Percentiles rank a stretch among this genome's conserved stretches.
phyloP scores from a whole-genome alignment of 2,797 vertebrate species.

The Pseudocheirus occidentalis region DNA sequence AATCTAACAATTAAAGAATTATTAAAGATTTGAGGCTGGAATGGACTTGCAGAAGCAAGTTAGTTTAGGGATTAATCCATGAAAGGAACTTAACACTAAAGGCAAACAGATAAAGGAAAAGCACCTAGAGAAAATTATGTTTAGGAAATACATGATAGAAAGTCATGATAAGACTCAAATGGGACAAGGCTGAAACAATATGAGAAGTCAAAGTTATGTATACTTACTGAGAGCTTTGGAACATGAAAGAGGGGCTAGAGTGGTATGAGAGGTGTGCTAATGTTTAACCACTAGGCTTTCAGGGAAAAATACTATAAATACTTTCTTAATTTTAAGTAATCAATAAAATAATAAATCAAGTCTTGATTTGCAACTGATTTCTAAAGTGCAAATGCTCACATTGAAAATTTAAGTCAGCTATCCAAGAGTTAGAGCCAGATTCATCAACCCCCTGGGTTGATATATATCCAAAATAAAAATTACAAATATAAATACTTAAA shows the following conservation, averaged over 20 bases:
- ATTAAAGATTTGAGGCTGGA: background rate
- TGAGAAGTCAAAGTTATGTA: background rate
- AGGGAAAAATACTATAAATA: no score
- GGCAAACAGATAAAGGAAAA: background rate
- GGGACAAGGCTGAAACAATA: background rate
- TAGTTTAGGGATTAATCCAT: background rate
- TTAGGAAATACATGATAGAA: background rate
- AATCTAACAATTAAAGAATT: background rate
- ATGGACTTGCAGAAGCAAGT: background rate
- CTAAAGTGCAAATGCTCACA: no score
- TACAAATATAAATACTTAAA: background rate
- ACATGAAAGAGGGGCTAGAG: background rate
- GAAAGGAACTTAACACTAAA: background rate
- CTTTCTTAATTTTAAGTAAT: no score
- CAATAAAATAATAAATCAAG: no score
- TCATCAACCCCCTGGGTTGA: no score
- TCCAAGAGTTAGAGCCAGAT: no score
- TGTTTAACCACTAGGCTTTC: no score
- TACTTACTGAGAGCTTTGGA: background rate
- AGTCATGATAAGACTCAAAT: background rate
- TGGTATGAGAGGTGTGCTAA: no score
- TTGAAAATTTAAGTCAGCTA: no score
- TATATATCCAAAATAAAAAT: background rate
- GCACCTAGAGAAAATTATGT: background rate
- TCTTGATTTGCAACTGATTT: no score